Evolutionary conservation across 92 coral and sea anemone genomes (phyloP).

Genomic region (Phenganax subtilis): DNA sequence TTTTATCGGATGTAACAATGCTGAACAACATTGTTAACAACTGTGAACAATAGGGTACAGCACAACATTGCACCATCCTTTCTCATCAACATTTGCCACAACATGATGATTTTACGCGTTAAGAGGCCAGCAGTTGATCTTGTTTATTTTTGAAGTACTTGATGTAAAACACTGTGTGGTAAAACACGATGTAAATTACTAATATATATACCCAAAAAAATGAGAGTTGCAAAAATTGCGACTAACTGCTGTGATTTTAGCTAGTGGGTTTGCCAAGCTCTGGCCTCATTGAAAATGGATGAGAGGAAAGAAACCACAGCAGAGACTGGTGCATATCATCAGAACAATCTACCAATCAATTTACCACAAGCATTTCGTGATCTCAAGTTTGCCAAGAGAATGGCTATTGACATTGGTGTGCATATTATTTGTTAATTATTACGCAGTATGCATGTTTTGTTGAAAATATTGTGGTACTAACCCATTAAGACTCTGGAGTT

Average conservation of each 20-base stretch:
- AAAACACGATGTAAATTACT: too few relatives aligned
- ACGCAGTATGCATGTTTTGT: background rate
- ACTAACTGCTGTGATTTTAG: too few relatives aligned
- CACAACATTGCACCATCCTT: too few relatives aligned
- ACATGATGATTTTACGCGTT: too few relatives aligned
- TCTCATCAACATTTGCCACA: too few relatives aligned
- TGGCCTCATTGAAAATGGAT: background rate
- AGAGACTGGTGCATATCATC: constrained; percentile 19
- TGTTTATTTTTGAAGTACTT: background rate
- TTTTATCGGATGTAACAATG: too few relatives aligned
- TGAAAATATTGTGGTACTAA: background rate
- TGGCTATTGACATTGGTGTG: constrained; percentile 97
- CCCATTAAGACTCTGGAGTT: background rate
- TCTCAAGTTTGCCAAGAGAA: constrained; percentile 76
- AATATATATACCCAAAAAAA: background rate
- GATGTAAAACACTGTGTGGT: background rate
- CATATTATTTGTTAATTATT: background rate
- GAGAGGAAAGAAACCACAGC: constrained; percentile 6
- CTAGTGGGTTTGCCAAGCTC: too few relatives aligned
- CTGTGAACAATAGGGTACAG: too few relatives aligned
- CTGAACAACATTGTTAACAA: too few relatives aligned
- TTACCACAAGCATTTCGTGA: constrained; percentile 88
- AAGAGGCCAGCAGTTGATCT: background rate
- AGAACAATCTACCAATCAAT: constrained; percentile 48
- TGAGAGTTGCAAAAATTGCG: background rate